Percentiles rank a stretch among this genome's conserved stretches.
These are phyloP conservation scores for Rutilus rutilus DNA, from an alignment of 2,113 vertebrate genomes.

Conservation along the genomic window DNA sequence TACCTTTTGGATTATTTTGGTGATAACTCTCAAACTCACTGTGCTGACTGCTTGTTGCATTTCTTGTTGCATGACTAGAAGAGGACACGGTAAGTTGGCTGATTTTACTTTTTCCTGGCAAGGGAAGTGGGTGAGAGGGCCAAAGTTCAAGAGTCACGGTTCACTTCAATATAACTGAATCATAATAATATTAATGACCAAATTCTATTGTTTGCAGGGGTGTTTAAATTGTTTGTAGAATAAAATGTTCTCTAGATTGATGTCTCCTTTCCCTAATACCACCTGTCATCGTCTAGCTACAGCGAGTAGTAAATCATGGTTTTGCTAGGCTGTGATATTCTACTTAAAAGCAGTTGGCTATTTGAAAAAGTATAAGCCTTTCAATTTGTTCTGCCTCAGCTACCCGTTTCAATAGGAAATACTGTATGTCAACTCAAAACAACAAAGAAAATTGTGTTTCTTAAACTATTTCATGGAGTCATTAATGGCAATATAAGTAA, in stretches of 20 bases:
- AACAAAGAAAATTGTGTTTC: conserved; percentile 13
- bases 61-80: too few relatives aligned
- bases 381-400: not conserved
- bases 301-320: not conserved
- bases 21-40: too few relatives aligned
- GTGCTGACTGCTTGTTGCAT: too few relatives aligned
- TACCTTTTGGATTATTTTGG: too few relatives aligned
- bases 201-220: not conserved
- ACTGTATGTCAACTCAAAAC: conserved; percentile 14
- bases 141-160: too few relatives aligned
- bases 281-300: not conserved
- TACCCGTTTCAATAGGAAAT: not conserved
- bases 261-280: not conserved
- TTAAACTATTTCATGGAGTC: conserved; percentile 5
- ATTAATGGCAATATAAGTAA: conserved; percentile 26
- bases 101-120: too few relatives aligned
- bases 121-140: too few relatives aligned
- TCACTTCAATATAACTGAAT: not conserved
- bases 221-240: not conserved
- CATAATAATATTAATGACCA: not conserved
- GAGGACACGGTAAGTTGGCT: too few relatives aligned
- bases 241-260: not conserved
- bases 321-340: conserved; percentile 8
- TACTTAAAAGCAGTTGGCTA: conserved; percentile 8
- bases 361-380: conserved; percentile 13